Evolutionary conservation across 92 coral and sea anemone species (phyloP).

Genomic region (Nematostella vectensis): DNA sequence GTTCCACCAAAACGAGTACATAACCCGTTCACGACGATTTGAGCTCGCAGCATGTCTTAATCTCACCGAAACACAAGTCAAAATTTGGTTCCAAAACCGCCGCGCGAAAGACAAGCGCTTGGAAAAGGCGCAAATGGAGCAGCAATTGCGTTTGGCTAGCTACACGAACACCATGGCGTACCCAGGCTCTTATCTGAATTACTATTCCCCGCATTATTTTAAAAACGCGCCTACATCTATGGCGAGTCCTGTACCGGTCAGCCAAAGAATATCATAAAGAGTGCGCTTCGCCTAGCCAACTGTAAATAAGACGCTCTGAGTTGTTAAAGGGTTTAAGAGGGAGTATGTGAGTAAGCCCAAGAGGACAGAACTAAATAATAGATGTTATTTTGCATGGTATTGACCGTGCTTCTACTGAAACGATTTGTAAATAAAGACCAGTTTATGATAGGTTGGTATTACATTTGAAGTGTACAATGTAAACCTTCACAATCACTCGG

Average conservation of each 20-base stretch:
- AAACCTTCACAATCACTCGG: too few relatives aligned
- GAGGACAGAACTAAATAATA: too few relatives aligned
- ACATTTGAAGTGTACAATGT: too few relatives aligned
- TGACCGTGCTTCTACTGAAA: too few relatives aligned
- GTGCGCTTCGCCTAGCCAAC: too few relatives aligned
- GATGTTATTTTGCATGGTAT: too few relatives aligned
- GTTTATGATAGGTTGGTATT: too few relatives aligned
- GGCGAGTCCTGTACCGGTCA: constrained; percentile 3
- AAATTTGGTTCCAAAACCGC: constrained; percentile 98
- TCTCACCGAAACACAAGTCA: constrained; percentile 97
- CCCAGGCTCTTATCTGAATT: constrained; percentile 78
- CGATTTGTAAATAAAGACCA: too few relatives aligned
- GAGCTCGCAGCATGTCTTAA: constrained; percentile 93
- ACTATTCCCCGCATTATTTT: constrained; percentile 75
- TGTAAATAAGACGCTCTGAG: too few relatives aligned
- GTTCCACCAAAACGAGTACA: constrained; percentile 96
- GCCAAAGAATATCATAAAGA: constrained; percentile 23
- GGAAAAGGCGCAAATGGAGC: constrained; percentile 98
- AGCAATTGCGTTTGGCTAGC: constrained; percentile 83
- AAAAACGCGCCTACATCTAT: constrained; percentile 42
- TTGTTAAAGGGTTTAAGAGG: too few relatives aligned
- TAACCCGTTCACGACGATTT: constrained; percentile 90
- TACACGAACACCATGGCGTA: constrained; percentile 75
- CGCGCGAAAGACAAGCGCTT: constrained; percentile 98
- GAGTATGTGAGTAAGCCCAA: too few relatives aligned